Percentiles rank a stretch among this genome's conserved stretches.
phyloP scores from a whole-genome alignment of 2,888 invertebrate genomes.

The Clanis bilineata region DNA sequence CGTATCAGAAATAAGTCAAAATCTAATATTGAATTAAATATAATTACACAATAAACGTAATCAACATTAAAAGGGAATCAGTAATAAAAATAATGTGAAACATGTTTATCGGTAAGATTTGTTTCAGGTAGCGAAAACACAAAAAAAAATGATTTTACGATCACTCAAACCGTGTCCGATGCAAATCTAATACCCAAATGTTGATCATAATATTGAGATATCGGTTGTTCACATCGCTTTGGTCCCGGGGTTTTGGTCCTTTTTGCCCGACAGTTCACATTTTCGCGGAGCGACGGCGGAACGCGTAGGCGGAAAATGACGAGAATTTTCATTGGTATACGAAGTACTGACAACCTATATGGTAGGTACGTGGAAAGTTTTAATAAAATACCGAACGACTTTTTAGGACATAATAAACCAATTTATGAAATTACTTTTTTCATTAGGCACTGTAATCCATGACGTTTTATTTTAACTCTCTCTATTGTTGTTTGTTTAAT shows the following conservation, averaged over 20 bases:
- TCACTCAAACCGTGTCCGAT: background rate
- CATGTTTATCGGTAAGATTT: background rate
- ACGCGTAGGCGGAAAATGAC: constrained; percentile 13
- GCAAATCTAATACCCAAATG: background rate
- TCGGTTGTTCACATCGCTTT: background rate
- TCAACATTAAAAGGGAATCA: background rate
- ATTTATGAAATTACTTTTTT: background rate
- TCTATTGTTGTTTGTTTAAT: no score
- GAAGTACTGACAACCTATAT: background rate
- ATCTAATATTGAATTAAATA: background rate
- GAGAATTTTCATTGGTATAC: background rate
- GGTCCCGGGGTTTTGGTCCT: background rate
- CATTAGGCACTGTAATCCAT: background rate
- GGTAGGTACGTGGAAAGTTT: background rate
- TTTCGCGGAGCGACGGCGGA: background rate
- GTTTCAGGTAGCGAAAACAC: background rate
- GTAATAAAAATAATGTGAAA: background rate
- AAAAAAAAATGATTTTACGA: background rate
- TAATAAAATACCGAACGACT: background rate
- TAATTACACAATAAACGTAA: background rate
- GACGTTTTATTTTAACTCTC: background rate
- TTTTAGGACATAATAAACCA: background rate
- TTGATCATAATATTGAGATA: background rate
- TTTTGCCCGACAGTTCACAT: background rate
- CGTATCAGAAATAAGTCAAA: background rate